Base-by-base conservation (phyloP, 2,888 invertebrate species). In the Iselma pallidipennis region DNA sequence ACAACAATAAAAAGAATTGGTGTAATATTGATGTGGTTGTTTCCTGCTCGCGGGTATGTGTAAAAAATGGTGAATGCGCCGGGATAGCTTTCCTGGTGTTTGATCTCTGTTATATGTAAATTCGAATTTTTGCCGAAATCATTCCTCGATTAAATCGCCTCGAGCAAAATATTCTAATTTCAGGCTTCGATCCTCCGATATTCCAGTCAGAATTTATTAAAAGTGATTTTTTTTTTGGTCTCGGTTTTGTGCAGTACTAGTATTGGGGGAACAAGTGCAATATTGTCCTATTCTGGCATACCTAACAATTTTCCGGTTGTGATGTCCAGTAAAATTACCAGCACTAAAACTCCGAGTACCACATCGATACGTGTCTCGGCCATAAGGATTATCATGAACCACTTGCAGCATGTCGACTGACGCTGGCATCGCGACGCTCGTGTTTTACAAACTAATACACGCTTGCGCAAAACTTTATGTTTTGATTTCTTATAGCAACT, bases 361-460 rank as follows among this genome's bases (percentile, higher is more conserved):
- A 71, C 69, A 68, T 68, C 66, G 68, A 62, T 62, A 66, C 69
- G 70, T 72, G 67, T 61, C 49, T 63, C 49, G 60, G 67, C 72
- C 72, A 72, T 72, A 68, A 64, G 61, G 70, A 55, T 69, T 56
- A 59, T 48, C 61, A 59, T 67, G 61, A 66, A 54, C 66, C 65
- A 67, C 72, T 61, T 72, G 74, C 75, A 69, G 72, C 75, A 75
- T 75, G 74, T 74, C 75, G 74, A 75, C 75, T 75, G 73, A 73
- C 67, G 71, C 66, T 63, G 59, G 66, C 64, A 65, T 67, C 69
- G 61, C 59, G 67, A 65, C 67, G 71, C 65, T 66, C 63, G 59
- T 51, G 42, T 55, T 52, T 45, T 53, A 54, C 42, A 51, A 28
- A 19, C 55, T 54, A 26, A 51, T 51, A 54, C 57, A 66, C 70